A percentile compares a stretch with the other conserved stretches of the same genome.
Evolutionary conservation across 92 coral and sea anemone genomes (phyloP).

Genomic region (Zoanthus sociatus): DNA sequence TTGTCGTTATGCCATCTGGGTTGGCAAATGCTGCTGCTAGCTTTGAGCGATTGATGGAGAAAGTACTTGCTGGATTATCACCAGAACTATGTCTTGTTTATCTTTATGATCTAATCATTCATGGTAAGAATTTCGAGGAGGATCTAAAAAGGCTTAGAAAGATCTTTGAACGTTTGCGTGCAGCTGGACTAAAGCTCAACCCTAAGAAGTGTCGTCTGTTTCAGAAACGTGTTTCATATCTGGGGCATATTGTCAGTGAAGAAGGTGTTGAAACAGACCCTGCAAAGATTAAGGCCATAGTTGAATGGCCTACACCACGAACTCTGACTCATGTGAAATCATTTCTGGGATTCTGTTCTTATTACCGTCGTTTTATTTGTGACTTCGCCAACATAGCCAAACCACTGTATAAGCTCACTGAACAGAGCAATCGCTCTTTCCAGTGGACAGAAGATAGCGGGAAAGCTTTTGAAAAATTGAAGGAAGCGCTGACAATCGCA

Average conservation of each 20-base stretch:
- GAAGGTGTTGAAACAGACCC: neutral
- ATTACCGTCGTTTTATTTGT: neutral
- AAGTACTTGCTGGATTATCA: neutral
- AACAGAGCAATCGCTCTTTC: neutral
- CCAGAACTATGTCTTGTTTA: neutral
- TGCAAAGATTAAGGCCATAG: neutral
- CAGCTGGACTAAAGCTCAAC: neutral
- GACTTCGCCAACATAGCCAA: neutral
- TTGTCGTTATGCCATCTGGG: no score
- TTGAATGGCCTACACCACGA: neutral
- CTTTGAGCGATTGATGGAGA: neutral
- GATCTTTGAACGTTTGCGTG: neutral
- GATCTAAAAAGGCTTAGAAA: neutral
- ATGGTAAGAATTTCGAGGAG: neutral
- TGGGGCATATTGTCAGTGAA: neutral
- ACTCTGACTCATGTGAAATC: neutral
- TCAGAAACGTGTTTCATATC: neutral
- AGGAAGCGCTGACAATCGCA: constrained; percentile 2
- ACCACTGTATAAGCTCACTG: neutral
- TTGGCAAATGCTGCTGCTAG: no score
- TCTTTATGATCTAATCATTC: neutral
- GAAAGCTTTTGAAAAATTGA: neutral
- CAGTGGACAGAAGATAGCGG: neutral
- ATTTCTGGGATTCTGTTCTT: neutral
- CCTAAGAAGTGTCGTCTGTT: neutral